A percentile compares a stretch with the other conserved stretches of the same genome.
These are phyloP conservation scores for Palythoa grandis DNA, from an alignment of 92 coral and sea anemone genomes.

Conservation along the genomic window DNA sequence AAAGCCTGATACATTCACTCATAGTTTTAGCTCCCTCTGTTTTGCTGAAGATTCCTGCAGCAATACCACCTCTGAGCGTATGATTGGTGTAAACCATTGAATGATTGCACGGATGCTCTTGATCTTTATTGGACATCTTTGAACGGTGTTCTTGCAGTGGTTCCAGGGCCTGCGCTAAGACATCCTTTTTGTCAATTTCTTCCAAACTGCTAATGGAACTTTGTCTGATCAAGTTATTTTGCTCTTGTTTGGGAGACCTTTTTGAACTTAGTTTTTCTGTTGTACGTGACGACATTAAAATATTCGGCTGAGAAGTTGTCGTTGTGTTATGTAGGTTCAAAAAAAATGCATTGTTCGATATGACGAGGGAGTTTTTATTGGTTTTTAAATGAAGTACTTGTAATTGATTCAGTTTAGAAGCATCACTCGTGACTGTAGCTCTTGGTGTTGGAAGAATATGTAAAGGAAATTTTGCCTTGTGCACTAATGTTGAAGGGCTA, in stretches of 20 bases:
- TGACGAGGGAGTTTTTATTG: not conserved
- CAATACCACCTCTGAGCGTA: constrained; percentile 76
- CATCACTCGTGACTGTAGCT: not conserved
- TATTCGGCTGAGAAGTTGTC: not conserved
- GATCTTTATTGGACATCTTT: constrained; percentile 30
- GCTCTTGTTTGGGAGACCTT: not conserved
- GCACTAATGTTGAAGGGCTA: not conserved
- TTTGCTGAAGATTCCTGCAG: constrained; percentile 68
- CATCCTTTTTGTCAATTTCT: constrained; percentile 37
- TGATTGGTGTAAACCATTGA: constrained; percentile 60
- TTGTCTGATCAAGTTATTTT: not conserved
- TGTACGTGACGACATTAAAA: not conserved
- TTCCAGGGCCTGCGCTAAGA: constrained; percentile 54
- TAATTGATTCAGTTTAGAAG: not conserved
- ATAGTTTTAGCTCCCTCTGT: constrained; percentile 55
- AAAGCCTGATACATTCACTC: constrained; percentile 68
- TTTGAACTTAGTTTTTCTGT: not conserved
- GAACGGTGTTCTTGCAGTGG: constrained; percentile 48
- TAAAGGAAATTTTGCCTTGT: not conserved
- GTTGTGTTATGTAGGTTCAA: not conserved
- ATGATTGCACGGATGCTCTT: constrained; percentile 60
- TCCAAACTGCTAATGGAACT: not conserved
- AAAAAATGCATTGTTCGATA: not conserved
- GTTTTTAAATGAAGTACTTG: not conserved
- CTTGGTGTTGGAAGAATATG: not conserved